Evolutionary conservation across 2,797 vertebrate species (phyloP).

Genomic region (Ceryle rudis): DNA sequence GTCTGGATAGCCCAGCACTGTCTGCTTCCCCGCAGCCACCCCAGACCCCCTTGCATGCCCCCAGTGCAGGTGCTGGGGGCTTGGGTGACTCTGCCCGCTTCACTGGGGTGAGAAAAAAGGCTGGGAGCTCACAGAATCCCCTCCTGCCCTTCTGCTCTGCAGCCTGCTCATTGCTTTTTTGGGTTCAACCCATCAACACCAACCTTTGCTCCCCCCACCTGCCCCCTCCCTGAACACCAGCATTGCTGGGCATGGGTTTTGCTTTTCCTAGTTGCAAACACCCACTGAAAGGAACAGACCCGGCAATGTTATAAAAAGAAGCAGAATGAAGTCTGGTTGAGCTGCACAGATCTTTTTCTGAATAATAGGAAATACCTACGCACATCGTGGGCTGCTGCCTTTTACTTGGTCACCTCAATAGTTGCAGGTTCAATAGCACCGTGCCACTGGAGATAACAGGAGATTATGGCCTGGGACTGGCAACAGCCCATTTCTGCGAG

Average conservation of each 20-base stretch:
- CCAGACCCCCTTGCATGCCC: background rate
- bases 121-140: background rate
- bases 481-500: background rate
- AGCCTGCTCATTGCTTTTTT: background rate
- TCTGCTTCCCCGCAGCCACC: background rate
- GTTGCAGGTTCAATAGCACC: background rate
- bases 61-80: background rate
- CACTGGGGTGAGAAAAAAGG: rapidly evolving
- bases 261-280: background rate
- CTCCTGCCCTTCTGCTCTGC: background rate
- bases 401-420: background rate
- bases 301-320: background rate
- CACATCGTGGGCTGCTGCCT: background rate
- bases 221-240: rapidly evolving
- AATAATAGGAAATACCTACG: background rate
- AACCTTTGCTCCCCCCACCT: background rate
- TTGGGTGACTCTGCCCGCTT: background rate
- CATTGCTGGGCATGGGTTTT: background rate
- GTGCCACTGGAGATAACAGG: background rate
- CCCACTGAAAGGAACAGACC: background rate
- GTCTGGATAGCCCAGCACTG: background rate
- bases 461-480: background rate
- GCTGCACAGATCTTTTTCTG: background rate
- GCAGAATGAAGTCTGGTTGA: rapidly evolving
- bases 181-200: background rate